These are phyloP conservation scores for Solenopsis fugax DNA, from an alignment of 1,140 invertebrate species.

Conservation along the genomic window DNA sequence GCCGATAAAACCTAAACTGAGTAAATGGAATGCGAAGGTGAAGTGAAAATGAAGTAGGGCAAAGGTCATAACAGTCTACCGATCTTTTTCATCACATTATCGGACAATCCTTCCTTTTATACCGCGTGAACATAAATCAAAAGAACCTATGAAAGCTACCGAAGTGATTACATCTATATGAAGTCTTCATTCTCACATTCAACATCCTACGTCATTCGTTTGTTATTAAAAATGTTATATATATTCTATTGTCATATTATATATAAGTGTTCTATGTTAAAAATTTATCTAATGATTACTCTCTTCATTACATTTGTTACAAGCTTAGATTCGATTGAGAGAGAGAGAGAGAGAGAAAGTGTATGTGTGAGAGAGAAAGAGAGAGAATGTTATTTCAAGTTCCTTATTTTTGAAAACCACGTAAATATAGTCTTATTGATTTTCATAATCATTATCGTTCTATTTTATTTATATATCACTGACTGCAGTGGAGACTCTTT, in stretches of 20 bases:
- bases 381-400: not conserved
- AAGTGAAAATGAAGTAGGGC: slow-evolving; percentile 32
- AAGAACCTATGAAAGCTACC: not conserved
- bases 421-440: not conserved
- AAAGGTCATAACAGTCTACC: slow-evolving; percentile 3
- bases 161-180: not conserved
- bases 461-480: not conserved
- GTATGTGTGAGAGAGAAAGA: not conserved
- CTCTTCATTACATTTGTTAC: not conserved
- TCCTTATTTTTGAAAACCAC: not conserved
- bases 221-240: not conserved
- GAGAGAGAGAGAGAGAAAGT: not conserved
- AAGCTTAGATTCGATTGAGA: not conserved
- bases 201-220: not conserved
- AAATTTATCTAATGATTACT: not conserved
- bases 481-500: not conserved
- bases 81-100: slow-evolving; percentile 27
- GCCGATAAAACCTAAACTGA: not conserved
- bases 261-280: not conserved
- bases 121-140: slow-evolving; percentile 7
- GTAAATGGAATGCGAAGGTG: not conserved
- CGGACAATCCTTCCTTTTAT: not conserved
- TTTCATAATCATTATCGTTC: not conserved
- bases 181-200: not conserved
- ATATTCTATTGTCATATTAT: too few relatives aligned